Conservation (phyloP, 2,888 invertebrate species). For the Oligia strigilis region DNA sequence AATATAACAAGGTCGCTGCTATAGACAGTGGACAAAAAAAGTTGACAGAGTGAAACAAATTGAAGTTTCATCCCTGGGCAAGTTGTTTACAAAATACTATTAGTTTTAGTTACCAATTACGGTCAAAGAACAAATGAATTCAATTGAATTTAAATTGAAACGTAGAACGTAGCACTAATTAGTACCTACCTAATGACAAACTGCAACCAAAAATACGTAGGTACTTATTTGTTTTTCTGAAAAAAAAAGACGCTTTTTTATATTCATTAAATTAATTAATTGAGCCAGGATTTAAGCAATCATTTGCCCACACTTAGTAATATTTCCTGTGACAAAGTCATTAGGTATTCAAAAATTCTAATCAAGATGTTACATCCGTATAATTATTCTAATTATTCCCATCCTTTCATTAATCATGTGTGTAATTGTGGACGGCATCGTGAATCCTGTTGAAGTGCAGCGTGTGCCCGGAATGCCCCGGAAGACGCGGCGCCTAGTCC, state of each 20-base stretch:
- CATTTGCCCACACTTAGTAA: not conserved
- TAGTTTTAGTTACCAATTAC: not conserved
- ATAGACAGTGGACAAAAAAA: not conserved
- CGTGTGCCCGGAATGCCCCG: constrained; percentile 36
- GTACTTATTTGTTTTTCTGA: not conserved
- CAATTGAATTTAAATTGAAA: not conserved
- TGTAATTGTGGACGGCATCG: constrained; percentile 27
- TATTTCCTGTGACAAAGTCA: constrained; percentile 6
- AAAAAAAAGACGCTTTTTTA: not conserved
- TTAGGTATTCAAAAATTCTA: not conserved
- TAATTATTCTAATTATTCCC: constrained; percentile 18
- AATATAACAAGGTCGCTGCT: not conserved
- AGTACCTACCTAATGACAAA: not conserved
- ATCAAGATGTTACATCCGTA: constrained; percentile 11
- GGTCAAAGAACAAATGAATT: not conserved
- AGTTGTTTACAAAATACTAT: not conserved
- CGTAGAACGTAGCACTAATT: not conserved
- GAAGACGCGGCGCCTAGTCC: constrained; percentile 62
- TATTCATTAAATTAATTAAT: not conserved
- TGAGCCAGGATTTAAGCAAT: too few species aligned
- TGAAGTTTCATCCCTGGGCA: not conserved
- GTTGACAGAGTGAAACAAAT: not conserved
- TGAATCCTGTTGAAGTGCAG: constrained; percentile 15
- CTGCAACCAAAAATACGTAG: not conserved
- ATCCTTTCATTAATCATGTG: constrained; percentile 41